These are phyloP conservation scores for Gobius niger DNA, from an alignment of 2,113 vertebrate species.

Conservation along the genomic window DNA sequence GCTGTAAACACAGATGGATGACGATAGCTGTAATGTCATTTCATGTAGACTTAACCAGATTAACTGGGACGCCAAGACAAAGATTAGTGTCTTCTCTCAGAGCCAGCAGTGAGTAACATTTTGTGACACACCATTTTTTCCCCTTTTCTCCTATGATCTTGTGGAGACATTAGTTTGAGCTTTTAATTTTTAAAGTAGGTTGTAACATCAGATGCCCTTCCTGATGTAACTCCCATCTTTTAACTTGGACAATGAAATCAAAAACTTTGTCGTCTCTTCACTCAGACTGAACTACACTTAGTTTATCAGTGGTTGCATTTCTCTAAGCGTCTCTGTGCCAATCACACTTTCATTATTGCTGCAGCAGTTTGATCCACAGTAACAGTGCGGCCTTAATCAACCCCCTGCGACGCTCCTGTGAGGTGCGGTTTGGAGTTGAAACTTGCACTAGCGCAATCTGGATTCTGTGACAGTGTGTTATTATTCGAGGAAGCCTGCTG, in stretches of 20 bases:
- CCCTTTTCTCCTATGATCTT: background rate
- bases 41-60: conserved; percentile 42
- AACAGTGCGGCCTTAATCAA: conserved; percentile 47
- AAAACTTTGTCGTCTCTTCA: background rate
- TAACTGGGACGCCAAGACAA: conserved; percentile 12
- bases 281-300: background rate
- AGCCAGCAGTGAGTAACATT: conserved; percentile 18
- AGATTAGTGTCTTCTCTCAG: conserved; percentile 11
- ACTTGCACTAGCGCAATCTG: conserved; percentile 7
- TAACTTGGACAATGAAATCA: background rate
- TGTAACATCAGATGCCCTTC: too few species aligned
- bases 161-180: background rate
- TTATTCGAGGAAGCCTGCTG: conserved; percentile 35
- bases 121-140: background rate
- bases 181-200: too few species aligned
- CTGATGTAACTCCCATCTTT: too few species aligned
- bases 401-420: conserved; percentile 41
- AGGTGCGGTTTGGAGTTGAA: conserved; percentile 19
- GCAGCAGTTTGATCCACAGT: conserved; percentile 35
- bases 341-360: conserved; percentile 39
- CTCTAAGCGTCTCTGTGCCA: conserved; percentile 7
- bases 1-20: conserved; percentile 28
- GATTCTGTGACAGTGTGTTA: conserved; percentile 21
- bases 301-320: background rate
- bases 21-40: conserved; percentile 21